Evolutionary conservation across 2,888 invertebrate genomes (phyloP), one percentile per base, ranked within the genome.

Genomic region (Merodon equestris): DNA sequence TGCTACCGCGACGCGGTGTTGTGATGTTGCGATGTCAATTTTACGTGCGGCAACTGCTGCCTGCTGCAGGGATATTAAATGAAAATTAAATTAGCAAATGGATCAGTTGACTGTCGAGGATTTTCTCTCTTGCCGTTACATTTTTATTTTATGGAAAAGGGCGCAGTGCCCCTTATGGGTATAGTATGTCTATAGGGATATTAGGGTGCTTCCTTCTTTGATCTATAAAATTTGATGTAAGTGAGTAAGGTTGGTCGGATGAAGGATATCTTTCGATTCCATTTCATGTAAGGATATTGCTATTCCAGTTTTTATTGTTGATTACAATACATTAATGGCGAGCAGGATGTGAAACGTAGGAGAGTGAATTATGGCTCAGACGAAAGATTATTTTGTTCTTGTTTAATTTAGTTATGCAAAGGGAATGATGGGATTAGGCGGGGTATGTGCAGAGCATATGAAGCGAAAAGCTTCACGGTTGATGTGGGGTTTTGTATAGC

Each of bases 31-130:
- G 58, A 27, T 74, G 38, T 19, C 58, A 15, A 14, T 40, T 12
- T 47, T 14, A 14, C 48, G n/a, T 40, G 42, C 27, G 27, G n/a
- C 53, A n/a, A 27, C 36, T 47, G 27, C 15, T 42, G 13, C 1
- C 57, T 40, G 36, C 63, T 63, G 66, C 40, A 67, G 17, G 77
- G 61, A 77, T 77, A 67, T 73, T 73, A 79, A 73, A 73, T 64
- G 63, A 68, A 64, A 79, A 79, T 79, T 79, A 79, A 73, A 79
- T 79, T 68, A 73, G 67, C 54, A 68, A 73, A 79, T 68, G 73
- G 67, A 63, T 73, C 73, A 60, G 67, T 68, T 61, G 48, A 48
- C 53, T 63, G 60, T 36, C 15, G 36, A 57, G 66, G 42, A 66
- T 58, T 73, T 48, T 12, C 19, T n/a, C 5, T 51, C 14, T 12